A percentile compares a stretch with the other conserved stretches of the same genome.
Evolutionary conservation across 2,113 vertebrate genomes (phyloP).

Genomic region (Rhea pennata): DNA sequence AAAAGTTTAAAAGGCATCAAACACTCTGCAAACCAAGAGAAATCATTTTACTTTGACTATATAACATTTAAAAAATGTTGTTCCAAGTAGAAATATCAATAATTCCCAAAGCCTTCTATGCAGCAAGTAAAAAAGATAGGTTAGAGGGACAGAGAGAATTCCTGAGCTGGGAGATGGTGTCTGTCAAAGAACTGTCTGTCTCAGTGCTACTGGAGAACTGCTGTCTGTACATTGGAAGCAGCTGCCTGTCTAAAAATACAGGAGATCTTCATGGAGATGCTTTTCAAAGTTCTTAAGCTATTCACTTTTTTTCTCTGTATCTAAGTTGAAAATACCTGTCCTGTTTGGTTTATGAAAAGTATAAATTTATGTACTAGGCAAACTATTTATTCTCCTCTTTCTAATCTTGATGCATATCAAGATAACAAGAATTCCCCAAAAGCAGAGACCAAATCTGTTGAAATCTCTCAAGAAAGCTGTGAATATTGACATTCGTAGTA

Average conservation of each 20-base stretch:
- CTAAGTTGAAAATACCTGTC: conserved; percentile 32
- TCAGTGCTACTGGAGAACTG: not conserved
- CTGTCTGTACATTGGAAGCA: not conserved
- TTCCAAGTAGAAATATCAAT: not conserved
- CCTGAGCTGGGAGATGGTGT: not conserved
- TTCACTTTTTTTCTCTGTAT: not conserved
- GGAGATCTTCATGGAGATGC: not conserved
- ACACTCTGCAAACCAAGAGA: not conserved
- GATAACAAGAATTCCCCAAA: not conserved
- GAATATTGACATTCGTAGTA: not conserved
- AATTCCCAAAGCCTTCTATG: not conserved
- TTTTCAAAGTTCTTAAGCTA: not conserved
- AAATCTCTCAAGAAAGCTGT: not conserved
- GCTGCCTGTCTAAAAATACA: not conserved
- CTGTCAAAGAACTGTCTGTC: not conserved
- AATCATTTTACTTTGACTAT: not conserved
- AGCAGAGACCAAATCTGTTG: not conserved
- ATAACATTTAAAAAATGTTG: not conserved
- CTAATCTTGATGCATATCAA: not conserved
- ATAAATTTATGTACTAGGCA: not conserved
- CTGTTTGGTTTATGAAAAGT: conserved; percentile 39
- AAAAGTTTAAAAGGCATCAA: not conserved
- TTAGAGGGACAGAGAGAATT: not conserved
- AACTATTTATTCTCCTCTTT: not conserved
- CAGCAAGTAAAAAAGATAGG: not conserved